phyloP scores from a whole-genome alignment of 2,888 invertebrate genomes.

The Linyphia triangularis region DNA sequence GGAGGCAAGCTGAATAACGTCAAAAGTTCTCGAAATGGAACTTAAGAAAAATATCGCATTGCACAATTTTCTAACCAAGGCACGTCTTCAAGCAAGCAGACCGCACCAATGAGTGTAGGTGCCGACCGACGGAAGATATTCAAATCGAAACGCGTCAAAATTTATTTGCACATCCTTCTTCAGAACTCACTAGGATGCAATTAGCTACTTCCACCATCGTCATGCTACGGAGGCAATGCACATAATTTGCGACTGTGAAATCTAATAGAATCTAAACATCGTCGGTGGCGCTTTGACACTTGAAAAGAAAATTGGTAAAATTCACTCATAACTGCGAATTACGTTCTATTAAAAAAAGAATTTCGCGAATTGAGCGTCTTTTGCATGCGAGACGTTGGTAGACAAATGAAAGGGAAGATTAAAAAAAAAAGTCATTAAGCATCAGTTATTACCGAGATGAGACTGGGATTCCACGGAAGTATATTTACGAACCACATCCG shows the following conservation, averaged over 20 bases:
- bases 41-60: too few species aligned
- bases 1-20: too few species aligned
- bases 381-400: neutral
- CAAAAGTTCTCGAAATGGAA: too few species aligned
- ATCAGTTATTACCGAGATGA: constrained; percentile 26
- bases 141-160: constrained; percentile 4
- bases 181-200: constrained; percentile 20
- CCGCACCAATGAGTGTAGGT: neutral
- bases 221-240: neutral
- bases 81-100: neutral
- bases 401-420: neutral
- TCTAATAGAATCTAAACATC: too few species aligned
- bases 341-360: too few species aligned
- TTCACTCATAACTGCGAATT: too few species aligned
- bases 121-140: neutral
- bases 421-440: neutral
- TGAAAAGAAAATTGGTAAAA: too few species aligned
- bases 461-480: constrained; percentile 65
- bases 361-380: neutral
- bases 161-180: constrained; percentile 31
- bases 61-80: too few species aligned
- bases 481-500: constrained; percentile 64
- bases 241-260: neutral
- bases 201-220: constrained; percentile 20
- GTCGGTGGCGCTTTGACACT: too few species aligned